These are phyloP conservation scores for Sebastes oblongus DNA, from an alignment of 2,797 vertebrate species.

Conservation along the genomic window DNA sequence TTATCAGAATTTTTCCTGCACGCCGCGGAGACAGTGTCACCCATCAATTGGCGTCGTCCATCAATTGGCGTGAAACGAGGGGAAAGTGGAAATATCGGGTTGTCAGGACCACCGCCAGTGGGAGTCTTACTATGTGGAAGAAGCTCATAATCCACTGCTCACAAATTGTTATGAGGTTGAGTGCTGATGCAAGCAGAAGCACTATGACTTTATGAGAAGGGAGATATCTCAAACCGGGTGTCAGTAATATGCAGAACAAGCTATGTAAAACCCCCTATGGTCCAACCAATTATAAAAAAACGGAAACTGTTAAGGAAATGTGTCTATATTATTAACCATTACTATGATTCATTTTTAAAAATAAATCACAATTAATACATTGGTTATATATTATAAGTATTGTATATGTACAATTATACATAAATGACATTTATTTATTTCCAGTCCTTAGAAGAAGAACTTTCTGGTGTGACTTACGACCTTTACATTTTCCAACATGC, in stretches of 20 bases:
- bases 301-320: neutral
- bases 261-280: neutral
- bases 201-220: constrained; percentile 59
- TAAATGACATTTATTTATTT: neutral
- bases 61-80: constrained; percentile 16
- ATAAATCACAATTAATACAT: neutral
- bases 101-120: constrained; percentile 40
- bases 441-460: neutral
- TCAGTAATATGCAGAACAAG: constrained; percentile 47
- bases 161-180: constrained; percentile 76
- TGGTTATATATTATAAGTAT: neutral
- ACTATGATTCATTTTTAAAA: neutral
- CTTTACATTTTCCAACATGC: neutral
- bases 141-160: constrained; percentile 79
- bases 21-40: constrained; percentile 1
- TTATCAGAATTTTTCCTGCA: constrained; percentile 26
- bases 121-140: constrained; percentile 59
- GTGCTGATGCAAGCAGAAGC: constrained; percentile 72
- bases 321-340: neutral
- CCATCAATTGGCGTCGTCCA: constrained; percentile 3
- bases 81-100: constrained; percentile 51
- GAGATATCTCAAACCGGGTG: constrained; percentile 48
- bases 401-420: neutral
- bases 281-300: neutral
- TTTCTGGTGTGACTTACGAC: neutral